phyloP scores from a whole-genome alignment of 2,797 vertebrate species.

The Acipenser transmontanus region DNA sequence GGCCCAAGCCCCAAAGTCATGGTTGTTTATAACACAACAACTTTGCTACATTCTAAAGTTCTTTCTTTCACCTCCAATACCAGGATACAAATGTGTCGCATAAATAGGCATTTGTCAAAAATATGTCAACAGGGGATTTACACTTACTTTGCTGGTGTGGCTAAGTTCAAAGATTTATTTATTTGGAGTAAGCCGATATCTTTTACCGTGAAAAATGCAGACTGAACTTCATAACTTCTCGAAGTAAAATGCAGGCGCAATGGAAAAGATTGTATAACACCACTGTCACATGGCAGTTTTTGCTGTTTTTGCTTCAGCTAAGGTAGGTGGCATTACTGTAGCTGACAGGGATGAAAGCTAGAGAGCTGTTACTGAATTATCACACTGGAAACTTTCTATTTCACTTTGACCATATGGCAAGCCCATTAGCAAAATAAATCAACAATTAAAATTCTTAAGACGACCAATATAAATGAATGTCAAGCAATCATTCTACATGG shows the following conservation, averaged over 20 bases:
- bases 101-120: conserved; percentile 18
- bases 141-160: conserved; percentile 20
- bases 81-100: conserved; percentile 21
- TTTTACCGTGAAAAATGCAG: conserved; percentile 17
- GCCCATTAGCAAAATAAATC: no score
- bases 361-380: no score
- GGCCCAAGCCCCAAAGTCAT: background rate
- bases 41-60: background rate
- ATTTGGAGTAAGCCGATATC: background rate
- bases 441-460: no score
- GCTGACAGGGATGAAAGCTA: no score
- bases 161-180: background rate
- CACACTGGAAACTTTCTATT: no score
- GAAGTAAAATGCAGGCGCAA: background rate
- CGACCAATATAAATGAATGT: no score
- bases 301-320: no score
- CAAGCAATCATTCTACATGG: no score
- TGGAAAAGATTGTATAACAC: background rate
- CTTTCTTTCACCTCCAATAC: conserved; percentile 17
- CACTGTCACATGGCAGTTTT: no score
- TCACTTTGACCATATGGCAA: no score
- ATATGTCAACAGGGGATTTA: conserved; percentile 23
- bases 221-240: conserved; percentile 2
- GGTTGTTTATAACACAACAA: background rate
- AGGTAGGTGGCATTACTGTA: no score